Base-by-base conservation (phyloP, 1,140 invertebrate species). In the Atopsyche davidsoni region DNA sequence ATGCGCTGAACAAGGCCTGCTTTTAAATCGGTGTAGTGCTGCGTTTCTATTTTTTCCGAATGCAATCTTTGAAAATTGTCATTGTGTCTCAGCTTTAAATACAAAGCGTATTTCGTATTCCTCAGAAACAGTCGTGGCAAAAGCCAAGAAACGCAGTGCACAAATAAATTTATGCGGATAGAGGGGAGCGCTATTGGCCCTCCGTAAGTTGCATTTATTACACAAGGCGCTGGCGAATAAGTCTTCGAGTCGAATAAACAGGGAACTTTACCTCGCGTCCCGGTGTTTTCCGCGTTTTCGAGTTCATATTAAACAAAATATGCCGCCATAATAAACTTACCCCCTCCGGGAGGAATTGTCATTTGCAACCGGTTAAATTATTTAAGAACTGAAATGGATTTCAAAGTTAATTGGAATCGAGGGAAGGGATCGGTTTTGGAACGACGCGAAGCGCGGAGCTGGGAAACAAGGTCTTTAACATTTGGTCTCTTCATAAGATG, bases 341-440 rank as follows among this genome's bases (percentile, higher is more conserved):
- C 46, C 28, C 38, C 32, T 48, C 45, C 32, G 36, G 51, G 46
- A 14, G 14, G 18, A 46, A 38, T 52, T 39, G 51, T 47, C 45
- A 40, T 41, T 46, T 43, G 50, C 50, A 52, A 48, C 51, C 46
- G 51, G 51, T 39, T 38, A 46, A 41, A 40, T 47, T 47, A 47
- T 53, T 53, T 46, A 47, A 47, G 45, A 19, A 38, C 25, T 39
- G 25, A 31, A 48, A 17, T 35, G 24, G 22, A 23, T 38, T 46
- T 36, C 3, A 38, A n/a, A 46, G n/a, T 46, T 45, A 35, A 45
- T 45, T 45, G 31, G 31, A 2, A 34, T 19, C 2, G 10, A 13
- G 43, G 34, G 22, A n/a, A n/a, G n/a, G n/a, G n/a, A n/a, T n/a
- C n/a, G n/a, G n/a, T n/a, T n/a, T n/a, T n/a, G n/a, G n/a, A n/a